Conservation (phyloP, 2,113 vertebrate genomes). For the Penelope pileata region DNA sequence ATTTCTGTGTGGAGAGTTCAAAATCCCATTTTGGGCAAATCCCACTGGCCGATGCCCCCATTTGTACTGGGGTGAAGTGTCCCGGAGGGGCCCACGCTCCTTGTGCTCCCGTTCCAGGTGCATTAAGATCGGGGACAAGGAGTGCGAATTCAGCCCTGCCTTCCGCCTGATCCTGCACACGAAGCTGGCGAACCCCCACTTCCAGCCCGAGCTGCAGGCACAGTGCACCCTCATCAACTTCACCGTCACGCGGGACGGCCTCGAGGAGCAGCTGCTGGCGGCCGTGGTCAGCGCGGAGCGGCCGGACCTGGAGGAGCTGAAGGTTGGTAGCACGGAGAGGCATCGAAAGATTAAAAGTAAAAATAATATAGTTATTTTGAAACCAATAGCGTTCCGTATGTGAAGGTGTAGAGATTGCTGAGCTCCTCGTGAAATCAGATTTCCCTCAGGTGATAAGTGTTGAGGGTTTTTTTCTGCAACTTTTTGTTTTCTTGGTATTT, state of each 20-base stretch:
- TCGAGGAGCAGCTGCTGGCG: conserved; percentile 94
- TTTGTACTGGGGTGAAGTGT: neutral
- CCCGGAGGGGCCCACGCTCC: too few species aligned
- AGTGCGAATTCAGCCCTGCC: conserved; percentile 88
- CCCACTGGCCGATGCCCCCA: accelerated
- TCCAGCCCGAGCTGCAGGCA: conserved; percentile 95
- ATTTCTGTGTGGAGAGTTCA: neutral
- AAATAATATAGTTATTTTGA: neutral
- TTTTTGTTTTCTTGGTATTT: neutral
- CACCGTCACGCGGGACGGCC: conserved; percentile 88
- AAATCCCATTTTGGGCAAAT: neutral
- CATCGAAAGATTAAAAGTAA: neutral
- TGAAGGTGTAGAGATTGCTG: neutral
- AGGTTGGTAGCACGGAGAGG: conserved; percentile 74
- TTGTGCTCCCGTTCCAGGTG: conserved; percentile 74
- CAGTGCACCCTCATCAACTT: conserved; percentile 97
- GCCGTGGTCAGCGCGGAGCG: conserved; percentile 91
- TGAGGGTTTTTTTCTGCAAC: neutral
- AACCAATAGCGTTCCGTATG: neutral
- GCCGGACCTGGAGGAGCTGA: conserved; percentile 92
- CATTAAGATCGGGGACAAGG: conserved; percentile 93
- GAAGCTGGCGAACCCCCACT: conserved; percentile 93
- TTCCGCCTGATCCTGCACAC: conserved; percentile 96
- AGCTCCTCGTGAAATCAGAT: neutral
- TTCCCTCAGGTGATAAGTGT: neutral